Percentiles rank a stretch among this genome's conserved stretches.
These are phyloP conservation scores for Takifugu rubripes DNA, from an alignment of 2,797 vertebrate species.

Conservation along the genomic window DNA sequence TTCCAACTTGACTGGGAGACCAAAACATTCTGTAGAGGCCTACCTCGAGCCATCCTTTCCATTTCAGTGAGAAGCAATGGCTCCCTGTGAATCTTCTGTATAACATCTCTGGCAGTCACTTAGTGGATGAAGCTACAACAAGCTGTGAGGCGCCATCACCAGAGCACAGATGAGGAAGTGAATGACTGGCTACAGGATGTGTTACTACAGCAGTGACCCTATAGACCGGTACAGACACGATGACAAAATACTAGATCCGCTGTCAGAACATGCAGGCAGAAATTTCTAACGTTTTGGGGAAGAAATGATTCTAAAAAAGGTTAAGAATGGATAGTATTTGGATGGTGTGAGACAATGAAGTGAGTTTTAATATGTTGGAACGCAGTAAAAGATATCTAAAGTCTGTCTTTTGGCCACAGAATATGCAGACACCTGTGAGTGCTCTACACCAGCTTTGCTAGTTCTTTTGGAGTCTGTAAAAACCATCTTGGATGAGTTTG, in stretches of 20 bases:
- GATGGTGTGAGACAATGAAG: too few species aligned
- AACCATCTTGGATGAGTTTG: neutral
- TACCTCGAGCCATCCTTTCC: conserved; percentile 84
- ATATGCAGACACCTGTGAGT: too few species aligned
- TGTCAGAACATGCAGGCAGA: neutral
- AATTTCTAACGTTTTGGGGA: too few species aligned
- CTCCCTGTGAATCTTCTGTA: conserved; percentile 79
- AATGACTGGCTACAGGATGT: conserved; percentile 45
- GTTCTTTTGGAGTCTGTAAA: neutral
- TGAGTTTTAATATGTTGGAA: too few species aligned
- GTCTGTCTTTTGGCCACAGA: too few species aligned
- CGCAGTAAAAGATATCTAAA: too few species aligned
- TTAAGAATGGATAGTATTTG: too few species aligned
- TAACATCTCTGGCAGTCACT: conserved; percentile 74
- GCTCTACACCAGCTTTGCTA: neutral
- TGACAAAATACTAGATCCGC: conserved; percentile 34
- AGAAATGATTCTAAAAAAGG: neutral
- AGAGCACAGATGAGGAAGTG: conserved; percentile 63
- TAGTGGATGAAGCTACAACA: conserved; percentile 35
- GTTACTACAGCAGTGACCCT: conserved; percentile 58
- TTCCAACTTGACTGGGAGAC: conserved; percentile 15
- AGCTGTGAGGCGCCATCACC: conserved; percentile 35
- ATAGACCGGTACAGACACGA: conserved; percentile 7
- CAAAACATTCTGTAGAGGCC: conserved; percentile 38
- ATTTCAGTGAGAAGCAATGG: conserved; percentile 80